Percentiles rank a stretch among this genome's conserved stretches.
Conservation (phyloP, 2,888 invertebrate species). For the Spodoptera littoralis region DNA sequence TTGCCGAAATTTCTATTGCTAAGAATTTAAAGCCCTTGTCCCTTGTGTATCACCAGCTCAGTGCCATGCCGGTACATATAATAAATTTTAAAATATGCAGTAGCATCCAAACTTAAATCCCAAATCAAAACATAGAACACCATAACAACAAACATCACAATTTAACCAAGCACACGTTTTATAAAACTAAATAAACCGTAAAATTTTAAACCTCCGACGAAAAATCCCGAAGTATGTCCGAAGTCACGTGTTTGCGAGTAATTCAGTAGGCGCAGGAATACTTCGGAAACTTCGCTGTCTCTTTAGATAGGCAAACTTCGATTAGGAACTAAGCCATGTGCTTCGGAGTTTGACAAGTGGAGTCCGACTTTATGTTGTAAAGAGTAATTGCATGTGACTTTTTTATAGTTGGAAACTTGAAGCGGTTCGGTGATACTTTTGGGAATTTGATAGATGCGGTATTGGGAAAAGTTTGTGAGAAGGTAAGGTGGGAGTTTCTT, state of each 20-base stretch:
- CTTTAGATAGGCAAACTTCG: conserved; percentile 62
- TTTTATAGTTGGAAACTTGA: conserved; percentile 51
- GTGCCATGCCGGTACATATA: too few species aligned
- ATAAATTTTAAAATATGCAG: too few species aligned
- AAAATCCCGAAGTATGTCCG: conserved; percentile 40
- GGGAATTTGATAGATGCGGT: conserved; percentile 38
- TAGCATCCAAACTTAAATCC: too few species aligned
- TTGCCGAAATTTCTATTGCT: too few species aligned
- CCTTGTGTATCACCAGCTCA: too few species aligned
- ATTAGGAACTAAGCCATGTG: conserved; percentile 60
- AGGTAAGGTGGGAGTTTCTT: conserved; percentile 16
- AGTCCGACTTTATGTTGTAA: conserved; percentile 56
- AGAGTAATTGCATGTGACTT: conserved; percentile 59
- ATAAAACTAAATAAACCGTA: conserved; percentile 28
- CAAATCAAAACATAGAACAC: too few species aligned
- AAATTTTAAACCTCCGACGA: conserved; percentile 36
- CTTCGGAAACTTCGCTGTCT: conserved; percentile 54
- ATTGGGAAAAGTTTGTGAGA: conserved; percentile 32
- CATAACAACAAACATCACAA: neutral
- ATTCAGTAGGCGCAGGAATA: conserved; percentile 58
- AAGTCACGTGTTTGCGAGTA: conserved; percentile 57
- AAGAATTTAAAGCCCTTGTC: too few species aligned
- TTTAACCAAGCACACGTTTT: conserved; percentile 6
- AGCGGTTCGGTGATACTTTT: conserved; percentile 43
- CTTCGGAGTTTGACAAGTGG: conserved; percentile 59